A percentile compares a stretch with the other conserved stretches of the same genome.
These are phyloP conservation scores for Amphimallon solstitiale DNA, from an alignment of 2,888 invertebrate species.

Conservation along the genomic window DNA sequence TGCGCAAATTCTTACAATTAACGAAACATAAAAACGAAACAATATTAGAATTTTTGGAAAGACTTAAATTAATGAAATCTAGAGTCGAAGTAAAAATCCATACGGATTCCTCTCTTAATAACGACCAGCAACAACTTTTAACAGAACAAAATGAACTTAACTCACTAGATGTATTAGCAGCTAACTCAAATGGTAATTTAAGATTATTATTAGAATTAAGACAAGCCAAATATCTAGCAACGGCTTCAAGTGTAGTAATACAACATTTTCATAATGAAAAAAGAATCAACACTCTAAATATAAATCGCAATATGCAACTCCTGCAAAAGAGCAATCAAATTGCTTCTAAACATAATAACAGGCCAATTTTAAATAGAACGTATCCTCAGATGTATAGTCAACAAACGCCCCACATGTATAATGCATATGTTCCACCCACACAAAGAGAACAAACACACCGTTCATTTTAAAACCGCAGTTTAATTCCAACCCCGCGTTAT, in stretches of 20 bases:
- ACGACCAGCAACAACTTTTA: slow-evolving; percentile 11
- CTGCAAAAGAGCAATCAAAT: too few species aligned
- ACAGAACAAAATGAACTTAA: slow-evolving; percentile 31
- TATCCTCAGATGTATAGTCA: too few species aligned
- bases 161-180: slow-evolving; percentile 21
- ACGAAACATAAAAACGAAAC: too few species aligned
- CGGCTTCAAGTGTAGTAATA: neutral
- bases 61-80: slow-evolving; percentile 20
- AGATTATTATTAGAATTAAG: slow-evolving; percentile 18
- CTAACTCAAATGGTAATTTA: slow-evolving; percentile 10
- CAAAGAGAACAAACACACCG: neutral
- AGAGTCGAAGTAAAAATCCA: slow-evolving; percentile 28
- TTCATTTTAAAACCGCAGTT: neutral
- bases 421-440: too few species aligned
- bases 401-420: too few species aligned
- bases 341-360: too few species aligned
- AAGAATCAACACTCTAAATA: too few species aligned
- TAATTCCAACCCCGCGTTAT: neutral
- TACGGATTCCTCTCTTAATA: slow-evolving; percentile 7
- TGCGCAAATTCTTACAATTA: too few species aligned
- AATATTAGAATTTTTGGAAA: too few species aligned
- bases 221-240: neutral
- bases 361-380: too few species aligned
- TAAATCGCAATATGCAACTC: too few species aligned
- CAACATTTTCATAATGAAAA: too few species aligned